phyloP scores from a whole-genome alignment of 1,140 invertebrate species.

The Drosophila bocki region DNA sequence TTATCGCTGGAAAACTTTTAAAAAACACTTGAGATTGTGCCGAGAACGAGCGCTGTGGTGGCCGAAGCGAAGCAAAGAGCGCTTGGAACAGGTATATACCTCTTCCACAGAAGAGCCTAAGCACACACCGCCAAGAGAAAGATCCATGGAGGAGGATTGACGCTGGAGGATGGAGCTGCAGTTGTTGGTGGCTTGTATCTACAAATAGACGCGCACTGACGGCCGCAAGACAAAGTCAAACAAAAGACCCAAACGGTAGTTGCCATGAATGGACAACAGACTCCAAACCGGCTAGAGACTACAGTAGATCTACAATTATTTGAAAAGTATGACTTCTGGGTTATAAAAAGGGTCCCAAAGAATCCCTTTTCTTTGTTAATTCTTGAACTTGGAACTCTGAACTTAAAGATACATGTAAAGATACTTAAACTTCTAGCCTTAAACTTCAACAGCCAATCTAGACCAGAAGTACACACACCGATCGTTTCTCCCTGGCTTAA shows the following conservation, averaged over 20 bases:
- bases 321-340: neutral
- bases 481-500: fast-evolving
- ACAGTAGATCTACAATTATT: constrained; percentile 13
- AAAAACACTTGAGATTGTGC: constrained; percentile 78
- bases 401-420: neutral
- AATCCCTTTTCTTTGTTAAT: neutral
- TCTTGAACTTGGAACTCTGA: neutral
- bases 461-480: neutral
- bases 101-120: constrained; percentile 28
- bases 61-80: constrained; percentile 29
- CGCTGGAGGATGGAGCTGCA: constrained; percentile 13
- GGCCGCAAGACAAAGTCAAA: constrained; percentile 80
- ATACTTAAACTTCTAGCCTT: neutral
- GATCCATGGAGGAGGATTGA: constrained; percentile 12
- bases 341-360: too few species aligned
- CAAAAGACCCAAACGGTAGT: constrained; percentile 81
- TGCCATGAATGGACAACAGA: constrained; percentile 72
- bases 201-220: constrained; percentile 78
- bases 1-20: constrained; percentile 82
- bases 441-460: neutral
- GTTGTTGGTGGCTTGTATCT: constrained; percentile 76
- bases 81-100: constrained; percentile 35
- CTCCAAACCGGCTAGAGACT: constrained; percentile 60
- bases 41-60: constrained; percentile 56
- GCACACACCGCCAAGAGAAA: constrained; percentile 11